A percentile compares a stretch with the other conserved stretches of the same genome.
Evolutionary conservation across 2,888 invertebrate species (phyloP).

Genomic region (Trachelus iudaicus): DNA sequence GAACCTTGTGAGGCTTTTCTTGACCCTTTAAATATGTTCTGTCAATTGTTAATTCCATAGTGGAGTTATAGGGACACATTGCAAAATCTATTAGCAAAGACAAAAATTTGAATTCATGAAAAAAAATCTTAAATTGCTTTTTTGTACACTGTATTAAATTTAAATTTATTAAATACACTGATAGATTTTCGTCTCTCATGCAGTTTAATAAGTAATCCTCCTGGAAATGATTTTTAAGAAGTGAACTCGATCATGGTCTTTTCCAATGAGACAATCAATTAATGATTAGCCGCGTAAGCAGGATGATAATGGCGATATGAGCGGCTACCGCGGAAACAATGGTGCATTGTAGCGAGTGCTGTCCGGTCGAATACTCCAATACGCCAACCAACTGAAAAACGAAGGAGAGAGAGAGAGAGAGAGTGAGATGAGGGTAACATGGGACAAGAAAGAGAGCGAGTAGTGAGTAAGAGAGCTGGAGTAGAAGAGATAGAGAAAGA

Average conservation of each 20-base stretch:
- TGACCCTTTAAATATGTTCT: neutral
- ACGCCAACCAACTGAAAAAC: slow-evolving; percentile 17
- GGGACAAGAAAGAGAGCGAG: neutral
- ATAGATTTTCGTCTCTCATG: too few species aligned
- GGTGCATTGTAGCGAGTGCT: slow-evolving; percentile 6
- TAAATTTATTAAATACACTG: too few species aligned
- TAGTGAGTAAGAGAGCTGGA: neutral
- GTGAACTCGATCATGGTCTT: neutral
- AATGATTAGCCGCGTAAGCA: neutral
- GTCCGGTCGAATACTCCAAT: slow-evolving; percentile 10
- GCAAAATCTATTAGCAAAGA: neutral
- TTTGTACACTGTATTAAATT: neutral
- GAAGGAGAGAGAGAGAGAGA: neutral
- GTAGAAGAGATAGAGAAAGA: slow-evolving; percentile 2
- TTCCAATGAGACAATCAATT: neutral
- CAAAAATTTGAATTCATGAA: too few species aligned
- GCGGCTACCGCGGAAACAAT: slow-evolving; percentile 5
- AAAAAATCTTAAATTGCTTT: neutral
- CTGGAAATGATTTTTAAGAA: neutral
- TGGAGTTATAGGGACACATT: neutral
- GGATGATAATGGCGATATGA: neutral
- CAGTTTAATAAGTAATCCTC: neutral
- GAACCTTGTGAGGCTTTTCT: neutral
- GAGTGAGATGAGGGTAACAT: neutral
- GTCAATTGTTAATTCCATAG: neutral